These are phyloP conservation scores for Varanus komodoensis DNA, from an alignment of 2,113 vertebrate genomes.

Conservation along the genomic window DNA sequence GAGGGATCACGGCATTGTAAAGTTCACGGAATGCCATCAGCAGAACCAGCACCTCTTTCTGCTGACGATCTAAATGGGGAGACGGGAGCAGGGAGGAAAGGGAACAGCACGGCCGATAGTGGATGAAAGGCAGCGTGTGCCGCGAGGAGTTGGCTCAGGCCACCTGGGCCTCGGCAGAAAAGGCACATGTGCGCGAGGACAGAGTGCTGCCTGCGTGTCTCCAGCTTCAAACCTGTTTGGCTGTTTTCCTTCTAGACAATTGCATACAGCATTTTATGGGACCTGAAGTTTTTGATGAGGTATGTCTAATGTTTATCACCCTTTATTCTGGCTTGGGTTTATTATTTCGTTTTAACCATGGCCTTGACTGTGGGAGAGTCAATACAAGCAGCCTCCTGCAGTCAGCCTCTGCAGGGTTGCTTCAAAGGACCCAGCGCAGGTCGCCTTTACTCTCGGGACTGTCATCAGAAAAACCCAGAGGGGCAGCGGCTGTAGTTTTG, in stretches of 20 bases:
- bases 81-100: no score
- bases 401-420: background rate
- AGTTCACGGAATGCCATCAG: background rate
- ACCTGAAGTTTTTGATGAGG: slow-evolving; percentile 99
- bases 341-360: background rate
- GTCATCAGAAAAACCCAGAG: background rate
- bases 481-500: no score
- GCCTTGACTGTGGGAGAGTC: background rate
- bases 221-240: background rate
- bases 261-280: slow-evolving; percentile 99
- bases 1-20: background rate
- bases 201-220: background rate
- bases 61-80: background rate
- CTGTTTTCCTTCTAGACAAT: slow-evolving; percentile 84
- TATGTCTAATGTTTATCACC: slow-evolving; percentile 68
- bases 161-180: background rate
- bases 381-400: background rate
- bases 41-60: background rate
- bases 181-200: background rate
- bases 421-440: background rate
- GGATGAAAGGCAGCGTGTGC: background rate
- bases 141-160: background rate
- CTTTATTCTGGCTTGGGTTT: background rate
- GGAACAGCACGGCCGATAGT: background rate
- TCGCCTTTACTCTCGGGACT: no score